A percentile compares a stretch with the other conserved stretches of the same genome.
Evolutionary conservation across 2,888 invertebrate species (phyloP).

Genomic region (Drosophila imparisetae): DNA sequence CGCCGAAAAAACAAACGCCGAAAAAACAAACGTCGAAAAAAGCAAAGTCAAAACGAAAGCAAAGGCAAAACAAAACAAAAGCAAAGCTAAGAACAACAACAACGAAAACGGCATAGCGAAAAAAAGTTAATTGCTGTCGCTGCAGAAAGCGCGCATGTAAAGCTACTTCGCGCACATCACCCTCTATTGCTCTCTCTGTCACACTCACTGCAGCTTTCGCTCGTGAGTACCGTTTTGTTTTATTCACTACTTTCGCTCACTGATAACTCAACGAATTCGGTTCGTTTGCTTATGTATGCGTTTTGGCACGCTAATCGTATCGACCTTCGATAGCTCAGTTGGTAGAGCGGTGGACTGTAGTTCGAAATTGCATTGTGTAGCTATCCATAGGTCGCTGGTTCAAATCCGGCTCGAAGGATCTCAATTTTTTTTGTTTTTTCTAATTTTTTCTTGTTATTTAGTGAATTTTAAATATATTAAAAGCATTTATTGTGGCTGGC

Average conservation of each 20-base stretch:
- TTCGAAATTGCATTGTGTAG: conserved; percentile 35
- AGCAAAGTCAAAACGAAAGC: conserved; percentile 14
- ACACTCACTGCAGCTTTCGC: conserved; percentile 19
- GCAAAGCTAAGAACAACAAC: conserved; percentile 9
- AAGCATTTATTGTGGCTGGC: background rate
- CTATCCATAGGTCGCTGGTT: conserved; percentile 83
- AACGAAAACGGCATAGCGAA: conserved; percentile 3
- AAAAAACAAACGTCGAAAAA: conserved; percentile 7
- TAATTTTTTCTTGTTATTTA: background rate
- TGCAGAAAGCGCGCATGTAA: conserved; percentile 34
- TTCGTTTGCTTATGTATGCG: conserved; percentile 8
- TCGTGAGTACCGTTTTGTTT: conserved; percentile 42
- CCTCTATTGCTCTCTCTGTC: conserved; percentile 3
- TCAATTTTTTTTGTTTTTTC: conserved; percentile 31
- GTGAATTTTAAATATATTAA: background rate
- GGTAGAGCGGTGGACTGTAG: conserved; percentile 84
- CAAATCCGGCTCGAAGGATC: conserved; percentile 83
- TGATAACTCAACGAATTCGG: background rate
- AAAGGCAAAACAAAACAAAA: background rate
- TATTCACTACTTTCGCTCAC: conserved; percentile 18
- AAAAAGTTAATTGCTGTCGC: conserved; percentile 34
- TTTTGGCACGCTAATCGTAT: conserved; percentile 24
- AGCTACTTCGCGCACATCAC: conserved; percentile 23
- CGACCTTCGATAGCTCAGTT: conserved; percentile 83
- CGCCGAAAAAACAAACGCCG: conserved; percentile 8